Evolutionary conservation across 1,140 invertebrate genomes (phyloP).

Genomic region (Drosophila rhopaloa): DNA sequence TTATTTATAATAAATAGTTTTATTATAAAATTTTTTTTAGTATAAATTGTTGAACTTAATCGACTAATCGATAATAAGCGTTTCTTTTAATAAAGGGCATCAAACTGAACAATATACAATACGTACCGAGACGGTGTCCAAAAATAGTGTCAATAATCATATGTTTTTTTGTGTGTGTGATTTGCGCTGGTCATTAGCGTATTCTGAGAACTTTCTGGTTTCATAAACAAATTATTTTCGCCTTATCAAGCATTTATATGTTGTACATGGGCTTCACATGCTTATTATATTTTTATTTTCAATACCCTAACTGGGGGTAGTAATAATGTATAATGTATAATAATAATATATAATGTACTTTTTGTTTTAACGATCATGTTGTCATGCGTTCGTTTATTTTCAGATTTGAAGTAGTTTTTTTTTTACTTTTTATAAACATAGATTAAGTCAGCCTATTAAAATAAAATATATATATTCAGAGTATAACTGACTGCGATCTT

Average conservation of each 20-base stretch:
- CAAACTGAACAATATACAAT: background rate
- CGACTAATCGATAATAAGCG: too few species aligned
- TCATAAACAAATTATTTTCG: conserved; percentile 30
- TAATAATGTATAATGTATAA: background rate
- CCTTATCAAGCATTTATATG: conserved; percentile 9
- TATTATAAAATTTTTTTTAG: too few species aligned
- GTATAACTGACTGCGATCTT: background rate
- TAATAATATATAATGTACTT: too few species aligned
- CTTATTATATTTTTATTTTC: background rate
- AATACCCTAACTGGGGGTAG: background rate
- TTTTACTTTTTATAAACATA: too few species aligned
- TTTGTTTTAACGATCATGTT: too few species aligned
- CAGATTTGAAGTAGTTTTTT: too few species aligned
- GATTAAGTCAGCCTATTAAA: too few species aligned
- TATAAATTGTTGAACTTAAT: too few species aligned
- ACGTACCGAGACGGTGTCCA: background rate
- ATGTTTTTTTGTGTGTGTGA: conserved; percentile 6
- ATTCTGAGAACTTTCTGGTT: conserved; percentile 15
- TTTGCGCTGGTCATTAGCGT: conserved; percentile 34
- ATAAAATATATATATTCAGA: too few species aligned
- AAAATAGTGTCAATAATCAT: conserved; percentile 16
- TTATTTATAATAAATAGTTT: too few species aligned
- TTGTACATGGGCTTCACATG: background rate
- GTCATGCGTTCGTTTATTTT: too few species aligned
- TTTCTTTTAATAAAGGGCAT: background rate